These are phyloP conservation scores for Paramormyrops hopkinsi DNA, from an alignment of 2,797 vertebrate species.

Conservation along the genomic window DNA sequence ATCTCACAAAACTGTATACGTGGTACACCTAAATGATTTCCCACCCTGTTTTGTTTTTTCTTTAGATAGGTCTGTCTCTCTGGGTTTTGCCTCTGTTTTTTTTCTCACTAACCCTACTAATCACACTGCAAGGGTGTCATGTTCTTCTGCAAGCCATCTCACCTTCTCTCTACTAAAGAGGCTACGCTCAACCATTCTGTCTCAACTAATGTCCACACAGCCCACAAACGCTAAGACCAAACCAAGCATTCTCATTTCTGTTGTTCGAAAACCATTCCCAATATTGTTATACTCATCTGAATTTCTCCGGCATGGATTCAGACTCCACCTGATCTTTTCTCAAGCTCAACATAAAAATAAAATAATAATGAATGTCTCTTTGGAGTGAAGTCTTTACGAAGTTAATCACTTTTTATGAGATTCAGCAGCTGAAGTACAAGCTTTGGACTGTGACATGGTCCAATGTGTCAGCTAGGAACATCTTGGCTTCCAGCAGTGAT, in stretches of 20 bases:
- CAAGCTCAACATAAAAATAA: neutral
- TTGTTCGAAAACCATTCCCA: neutral
- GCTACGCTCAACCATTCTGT: conserved; percentile 5
- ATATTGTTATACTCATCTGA: neutral
- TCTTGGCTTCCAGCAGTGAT: neutral
- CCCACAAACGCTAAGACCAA: neutral
- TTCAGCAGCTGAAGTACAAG: neutral
- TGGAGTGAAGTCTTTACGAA: neutral
- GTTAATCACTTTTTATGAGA: neutral
- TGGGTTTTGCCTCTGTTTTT: conserved; percentile 64
- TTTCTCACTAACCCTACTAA: conserved; percentile 63
- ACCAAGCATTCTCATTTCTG: neutral
- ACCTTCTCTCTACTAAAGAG: conserved; percentile 63
- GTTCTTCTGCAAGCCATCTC: conserved; percentile 66
- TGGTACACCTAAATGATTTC: conserved; percentile 48
- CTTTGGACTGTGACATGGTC: neutral
- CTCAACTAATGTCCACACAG: neutral
- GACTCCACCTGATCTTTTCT: neutral
- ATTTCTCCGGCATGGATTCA: neutral
- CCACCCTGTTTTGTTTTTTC: conserved; percentile 67
- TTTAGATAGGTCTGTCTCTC: conserved; percentile 66
- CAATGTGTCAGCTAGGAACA: neutral
- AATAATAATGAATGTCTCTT: neutral
- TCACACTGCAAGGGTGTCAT: conserved; percentile 65
- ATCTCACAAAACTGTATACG: neutral